phyloP scores from a whole-genome alignment of 2,888 invertebrate species.

The Drosophila pseudotakahashii region DNA sequence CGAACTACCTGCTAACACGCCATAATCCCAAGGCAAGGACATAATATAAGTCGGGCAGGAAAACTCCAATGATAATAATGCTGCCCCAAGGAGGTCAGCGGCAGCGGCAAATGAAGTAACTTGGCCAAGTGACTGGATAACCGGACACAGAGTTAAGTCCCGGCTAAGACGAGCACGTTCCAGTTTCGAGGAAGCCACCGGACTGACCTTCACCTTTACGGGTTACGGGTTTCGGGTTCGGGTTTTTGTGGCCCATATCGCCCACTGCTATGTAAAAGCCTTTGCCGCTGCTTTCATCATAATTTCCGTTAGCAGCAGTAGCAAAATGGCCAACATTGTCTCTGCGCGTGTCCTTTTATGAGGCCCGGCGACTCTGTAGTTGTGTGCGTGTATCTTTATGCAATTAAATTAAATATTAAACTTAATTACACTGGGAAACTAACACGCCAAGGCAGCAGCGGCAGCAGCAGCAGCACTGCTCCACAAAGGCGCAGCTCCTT shows the following conservation, averaged over 20 bases:
- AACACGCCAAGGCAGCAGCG: constrained; percentile 54
- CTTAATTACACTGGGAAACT: constrained; percentile 79
- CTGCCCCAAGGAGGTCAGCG: constrained; percentile 66
- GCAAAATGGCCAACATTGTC: constrained; percentile 62
- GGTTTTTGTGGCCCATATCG: constrained; percentile 1
- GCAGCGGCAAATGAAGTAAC: constrained; percentile 64
- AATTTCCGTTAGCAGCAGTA: constrained; percentile 58
- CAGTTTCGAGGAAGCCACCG: constrained; percentile 24
- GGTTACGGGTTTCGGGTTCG: constrained; percentile 18
- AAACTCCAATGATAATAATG: constrained; percentile 73
- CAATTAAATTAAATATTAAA: constrained; percentile 83
- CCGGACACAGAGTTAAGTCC: constrained; percentile 37
- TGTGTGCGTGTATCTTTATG: constrained; percentile 57
- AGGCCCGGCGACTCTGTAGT: constrained; percentile 36
- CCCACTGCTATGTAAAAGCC: constrained; percentile 20
- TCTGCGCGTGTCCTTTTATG: constrained; percentile 64
- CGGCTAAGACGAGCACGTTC: constrained; percentile 40
- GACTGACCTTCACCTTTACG: constrained; percentile 47
- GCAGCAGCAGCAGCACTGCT: constrained; percentile 11
- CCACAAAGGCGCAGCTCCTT: constrained; percentile 28
- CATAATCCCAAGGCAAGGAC: constrained; percentile 62
- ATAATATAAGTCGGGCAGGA: constrained; percentile 60
- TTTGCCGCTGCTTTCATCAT: constrained; percentile 65
- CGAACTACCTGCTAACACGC: constrained; percentile 66
- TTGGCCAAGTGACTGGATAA: constrained; percentile 36